These are phyloP conservation scores for Anthonomus grandis DNA, from an alignment of 1,140 invertebrate genomes.

Conservation along the genomic window DNA sequence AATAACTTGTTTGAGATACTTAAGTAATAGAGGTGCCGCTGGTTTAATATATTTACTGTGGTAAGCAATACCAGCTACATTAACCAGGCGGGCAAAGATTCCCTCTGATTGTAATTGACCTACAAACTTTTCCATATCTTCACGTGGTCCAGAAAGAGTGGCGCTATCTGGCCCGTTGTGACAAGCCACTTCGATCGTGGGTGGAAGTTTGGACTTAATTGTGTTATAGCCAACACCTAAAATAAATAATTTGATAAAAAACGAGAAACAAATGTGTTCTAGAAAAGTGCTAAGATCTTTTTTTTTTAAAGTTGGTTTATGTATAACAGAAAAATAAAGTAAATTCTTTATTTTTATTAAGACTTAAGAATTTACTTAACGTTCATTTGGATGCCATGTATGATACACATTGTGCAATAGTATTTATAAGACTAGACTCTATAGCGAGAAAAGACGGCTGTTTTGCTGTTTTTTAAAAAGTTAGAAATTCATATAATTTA, in stretches of 20 bases:
- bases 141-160: constrained; percentile 80
- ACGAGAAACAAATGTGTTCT: neutral
- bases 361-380: too few relatives aligned
- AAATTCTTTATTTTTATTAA: too few relatives aligned
- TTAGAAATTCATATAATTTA: too few relatives aligned
- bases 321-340: too few relatives aligned
- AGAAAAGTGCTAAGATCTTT: too few relatives aligned
- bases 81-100: constrained; percentile 80
- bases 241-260: constrained; percentile 14
- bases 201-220: constrained; percentile 60
- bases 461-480: too few relatives aligned
- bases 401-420: too few relatives aligned
- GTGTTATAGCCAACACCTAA: constrained; percentile 46
- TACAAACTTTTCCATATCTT: constrained; percentile 67
- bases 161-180: constrained; percentile 82
- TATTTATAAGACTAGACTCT: too few relatives aligned
- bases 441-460: too few relatives aligned
- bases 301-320: neutral
- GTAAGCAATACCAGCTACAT: constrained; percentile 79
- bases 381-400: too few relatives aligned
- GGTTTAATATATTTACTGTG: constrained; percentile 77
- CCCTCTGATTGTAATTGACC: constrained; percentile 65
- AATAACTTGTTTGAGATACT: constrained; percentile 69
- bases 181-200: constrained; percentile 75
- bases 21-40: constrained; percentile 71